Conservation (phyloP, 1,140 invertebrate species). For the Saccostrea glomerata region DNA sequence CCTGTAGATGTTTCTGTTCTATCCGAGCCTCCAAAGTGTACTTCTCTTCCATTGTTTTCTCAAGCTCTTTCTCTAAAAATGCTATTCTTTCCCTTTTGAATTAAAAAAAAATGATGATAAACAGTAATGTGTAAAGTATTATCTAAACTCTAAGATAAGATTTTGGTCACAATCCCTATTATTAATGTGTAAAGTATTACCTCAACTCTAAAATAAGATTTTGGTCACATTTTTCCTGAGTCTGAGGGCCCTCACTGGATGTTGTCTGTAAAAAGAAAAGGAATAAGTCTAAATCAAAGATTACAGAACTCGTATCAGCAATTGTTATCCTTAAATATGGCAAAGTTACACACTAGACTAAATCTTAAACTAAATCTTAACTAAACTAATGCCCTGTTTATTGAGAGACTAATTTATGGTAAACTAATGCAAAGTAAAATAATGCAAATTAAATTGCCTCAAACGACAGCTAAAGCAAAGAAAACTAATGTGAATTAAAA, state of each 20-base stretch:
- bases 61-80: constrained; percentile 80
- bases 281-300: not conserved
- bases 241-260: not conserved
- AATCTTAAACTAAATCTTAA: too few species aligned
- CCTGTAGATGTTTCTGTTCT: constrained; percentile 79
- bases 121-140: not conserved
- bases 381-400: too few species aligned
- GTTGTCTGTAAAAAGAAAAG: not conserved
- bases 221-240: constrained; percentile 4
- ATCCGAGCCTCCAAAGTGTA: constrained; percentile 82
- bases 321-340: too few species aligned
- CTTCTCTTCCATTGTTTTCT: constrained; percentile 81
- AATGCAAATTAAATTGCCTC: too few species aligned
- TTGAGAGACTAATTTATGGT: too few species aligned
- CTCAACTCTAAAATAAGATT: not conserved
- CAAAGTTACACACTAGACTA: too few species aligned
- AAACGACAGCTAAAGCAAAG: too few species aligned
- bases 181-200: not conserved
- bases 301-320: not conserved
- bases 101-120: not conserved
- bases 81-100: constrained; percentile 70
- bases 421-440: too few species aligned
- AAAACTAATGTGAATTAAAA: too few species aligned
- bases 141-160: not conserved
- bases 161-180: not conserved